Percentiles rank a stretch among this genome's conserved stretches.
phyloP scores from a whole-genome alignment of 2,888 invertebrate genomes.

The Euspilapteryx auroguttella region DNA sequence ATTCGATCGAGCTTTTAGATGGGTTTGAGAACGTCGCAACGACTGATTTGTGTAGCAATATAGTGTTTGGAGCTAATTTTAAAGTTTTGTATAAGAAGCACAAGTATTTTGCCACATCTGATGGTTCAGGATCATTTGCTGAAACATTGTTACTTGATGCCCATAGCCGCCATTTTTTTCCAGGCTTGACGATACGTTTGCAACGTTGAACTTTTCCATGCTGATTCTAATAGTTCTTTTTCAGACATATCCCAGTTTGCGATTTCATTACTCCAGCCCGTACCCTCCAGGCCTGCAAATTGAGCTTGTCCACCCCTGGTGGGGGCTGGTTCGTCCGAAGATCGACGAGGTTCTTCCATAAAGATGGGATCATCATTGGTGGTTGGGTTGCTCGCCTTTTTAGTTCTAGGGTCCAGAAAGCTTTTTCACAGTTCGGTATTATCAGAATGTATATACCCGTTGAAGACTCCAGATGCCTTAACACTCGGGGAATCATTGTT shows the following conservation, averaged over 20 bases:
- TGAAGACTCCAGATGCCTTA: conserved; percentile 9
- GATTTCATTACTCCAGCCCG: neutral
- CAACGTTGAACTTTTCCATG: conserved; percentile 1
- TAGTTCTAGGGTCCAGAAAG: too few relatives aligned
- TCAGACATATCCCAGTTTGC: neutral
- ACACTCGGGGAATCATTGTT: conserved; percentile 10
- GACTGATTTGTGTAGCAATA: too few relatives aligned
- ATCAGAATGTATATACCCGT: too few relatives aligned
- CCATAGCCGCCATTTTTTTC: neutral
- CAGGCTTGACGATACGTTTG: conserved; percentile 3
- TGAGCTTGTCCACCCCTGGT: conserved; percentile 3
- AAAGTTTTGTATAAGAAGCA: neutral
- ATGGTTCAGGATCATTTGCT: neutral
- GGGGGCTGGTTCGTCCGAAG: conserved; percentile 3
- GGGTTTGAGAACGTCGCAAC: neutral
- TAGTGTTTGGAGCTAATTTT: too few relatives aligned
- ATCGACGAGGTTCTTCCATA: too few relatives aligned
- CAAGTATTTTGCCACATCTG: neutral
- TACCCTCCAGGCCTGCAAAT: conserved; percentile 3
- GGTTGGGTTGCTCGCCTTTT: too few relatives aligned
- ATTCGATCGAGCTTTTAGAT: neutral
- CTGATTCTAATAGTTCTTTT: neutral
- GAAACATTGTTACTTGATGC: neutral
- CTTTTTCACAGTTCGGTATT: too few relatives aligned
- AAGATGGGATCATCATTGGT: too few relatives aligned